phyloP scores from a whole-genome alignment of 2,113 vertebrate species.

The Zosterops hypoxanthus region DNA sequence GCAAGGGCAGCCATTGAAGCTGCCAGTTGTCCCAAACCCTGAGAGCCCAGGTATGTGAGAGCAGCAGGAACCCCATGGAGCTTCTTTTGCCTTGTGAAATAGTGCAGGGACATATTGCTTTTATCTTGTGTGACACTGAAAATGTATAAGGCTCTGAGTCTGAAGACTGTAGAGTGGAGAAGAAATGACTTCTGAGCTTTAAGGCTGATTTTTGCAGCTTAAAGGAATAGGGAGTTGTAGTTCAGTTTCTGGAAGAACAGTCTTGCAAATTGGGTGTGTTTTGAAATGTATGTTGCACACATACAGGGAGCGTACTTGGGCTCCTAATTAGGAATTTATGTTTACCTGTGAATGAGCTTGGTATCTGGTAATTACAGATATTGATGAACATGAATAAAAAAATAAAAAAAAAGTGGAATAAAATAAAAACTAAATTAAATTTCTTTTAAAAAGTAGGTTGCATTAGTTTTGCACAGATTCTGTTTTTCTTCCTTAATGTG shows the following conservation, averaged over 20 bases:
- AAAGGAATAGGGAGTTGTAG: neutral
- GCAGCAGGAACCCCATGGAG: neutral
- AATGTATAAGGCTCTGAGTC: neutral
- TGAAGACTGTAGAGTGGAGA: neutral
- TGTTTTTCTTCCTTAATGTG: neutral
- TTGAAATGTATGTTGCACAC: neutral
- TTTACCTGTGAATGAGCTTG: neutral
- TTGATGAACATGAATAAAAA: neutral
- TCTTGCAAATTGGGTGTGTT: neutral
- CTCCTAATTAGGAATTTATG: neutral
- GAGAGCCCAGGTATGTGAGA: constrained; percentile 74
- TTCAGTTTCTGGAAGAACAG: neutral
- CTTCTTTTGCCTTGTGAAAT: neutral
- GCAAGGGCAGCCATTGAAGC: constrained; percentile 12
- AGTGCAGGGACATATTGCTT: neutral
- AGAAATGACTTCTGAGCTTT: neutral
- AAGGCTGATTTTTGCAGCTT: neutral
- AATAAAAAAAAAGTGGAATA: neutral
- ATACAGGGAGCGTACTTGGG: neutral
- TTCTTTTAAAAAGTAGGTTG: neutral
- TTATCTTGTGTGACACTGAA: neutral
- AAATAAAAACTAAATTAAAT: neutral
- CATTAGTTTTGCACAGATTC: neutral
- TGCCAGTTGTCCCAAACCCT: neutral
- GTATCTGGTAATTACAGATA: neutral